Evolutionary conservation across 2,888 invertebrate species (phyloP).

Genomic region (Hyposoter didymator): DNA sequence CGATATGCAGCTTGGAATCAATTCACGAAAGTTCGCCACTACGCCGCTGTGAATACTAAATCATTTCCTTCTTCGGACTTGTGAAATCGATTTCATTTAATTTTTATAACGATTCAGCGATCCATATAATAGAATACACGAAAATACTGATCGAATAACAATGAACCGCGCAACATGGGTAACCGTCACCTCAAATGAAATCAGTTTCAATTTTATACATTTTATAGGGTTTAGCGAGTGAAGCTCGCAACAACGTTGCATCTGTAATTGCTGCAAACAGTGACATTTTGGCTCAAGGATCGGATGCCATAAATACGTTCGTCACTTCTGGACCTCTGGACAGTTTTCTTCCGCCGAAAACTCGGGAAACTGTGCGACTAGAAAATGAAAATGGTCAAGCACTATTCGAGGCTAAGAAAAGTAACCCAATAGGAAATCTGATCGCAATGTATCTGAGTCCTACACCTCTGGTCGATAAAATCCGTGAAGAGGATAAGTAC

Average conservation of each 20-base stretch:
- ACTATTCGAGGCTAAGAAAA: conserved; percentile 74
- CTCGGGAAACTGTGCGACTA: conserved; percentile 75
- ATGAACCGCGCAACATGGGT: not conserved
- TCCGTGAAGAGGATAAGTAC: conserved; percentile 91
- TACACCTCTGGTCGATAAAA: conserved; percentile 90
- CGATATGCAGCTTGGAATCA: conserved; percentile 1
- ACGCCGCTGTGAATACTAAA: conserved; percentile 45
- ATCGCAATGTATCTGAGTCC: conserved; percentile 84
- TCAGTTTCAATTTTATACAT: not conserved
- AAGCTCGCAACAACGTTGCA: conserved; percentile 75
- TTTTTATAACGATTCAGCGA: not conserved
- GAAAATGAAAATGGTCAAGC: conserved; percentile 76
- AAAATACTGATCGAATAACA: conserved; percentile 40
- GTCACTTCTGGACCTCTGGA: conserved; percentile 52
- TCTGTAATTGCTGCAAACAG: conserved; percentile 73
- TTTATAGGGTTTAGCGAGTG: conserved; percentile 75
- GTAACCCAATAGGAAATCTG: conserved; percentile 71
- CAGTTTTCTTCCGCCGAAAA: conserved; percentile 65
- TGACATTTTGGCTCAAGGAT: conserved; percentile 67
- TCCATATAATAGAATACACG: not conserved
- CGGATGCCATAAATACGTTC: conserved; percentile 58
- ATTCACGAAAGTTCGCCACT: conserved; percentile 44
- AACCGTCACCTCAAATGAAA: not conserved
- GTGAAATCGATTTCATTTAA: conserved; percentile 58
- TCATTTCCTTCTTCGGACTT: conserved; percentile 32